Evolutionary conservation across 2,888 invertebrate species (phyloP), one percentile per base, ranked within the genome.

Genomic region (Cheilosia vernalis): DNA sequence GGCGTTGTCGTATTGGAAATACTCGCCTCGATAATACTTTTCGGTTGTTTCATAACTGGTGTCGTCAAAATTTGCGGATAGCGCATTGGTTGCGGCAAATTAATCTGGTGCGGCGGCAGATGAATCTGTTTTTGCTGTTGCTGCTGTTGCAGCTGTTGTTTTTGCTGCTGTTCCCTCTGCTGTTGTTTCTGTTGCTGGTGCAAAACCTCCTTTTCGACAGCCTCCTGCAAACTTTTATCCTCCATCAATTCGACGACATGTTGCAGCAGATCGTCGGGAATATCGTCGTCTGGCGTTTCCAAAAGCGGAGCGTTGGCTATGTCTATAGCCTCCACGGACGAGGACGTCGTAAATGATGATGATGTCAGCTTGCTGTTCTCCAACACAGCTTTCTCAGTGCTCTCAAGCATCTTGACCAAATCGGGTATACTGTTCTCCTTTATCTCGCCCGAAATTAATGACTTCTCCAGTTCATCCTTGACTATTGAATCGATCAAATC

Each of bases 161-260:
- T 30, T 30, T 49, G 67, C 0, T 47, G 64, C 13, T 60, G 67
- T 17, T 73, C 49, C 67, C 55, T 83, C 24, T 15, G 87, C 56
- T 27, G 83, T 77, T 73, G 87, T 69, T 79, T 76, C 77, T 70
- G 81, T 61, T 82, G 79, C 19, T 81, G 81, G 9, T 77, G 69
- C 6, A 61, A 47, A 7, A 74, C 53, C 44, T 58, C 69, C 83
- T 95, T 95, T 89, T 95, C 95, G 74, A 95, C 95, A 24, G 95
- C 95, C 90, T 95, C 95, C 89, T 95, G 95, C 78, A 95, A 91
- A 88, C 95, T 95, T 89, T 94, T 94, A 76, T 95, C 95, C 44
- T 91, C 89, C 10, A 95, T 95, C 27, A 95, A 92, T 69, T 95
- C 94, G 2, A 95, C 95, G n/a, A 95, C 95, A 91, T 95, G 95